Percentiles rank a stretch among this genome's conserved stretches.
Evolutionary conservation across 1,140 invertebrate genomes (phyloP).

Genomic region (Atta texana): DNA sequence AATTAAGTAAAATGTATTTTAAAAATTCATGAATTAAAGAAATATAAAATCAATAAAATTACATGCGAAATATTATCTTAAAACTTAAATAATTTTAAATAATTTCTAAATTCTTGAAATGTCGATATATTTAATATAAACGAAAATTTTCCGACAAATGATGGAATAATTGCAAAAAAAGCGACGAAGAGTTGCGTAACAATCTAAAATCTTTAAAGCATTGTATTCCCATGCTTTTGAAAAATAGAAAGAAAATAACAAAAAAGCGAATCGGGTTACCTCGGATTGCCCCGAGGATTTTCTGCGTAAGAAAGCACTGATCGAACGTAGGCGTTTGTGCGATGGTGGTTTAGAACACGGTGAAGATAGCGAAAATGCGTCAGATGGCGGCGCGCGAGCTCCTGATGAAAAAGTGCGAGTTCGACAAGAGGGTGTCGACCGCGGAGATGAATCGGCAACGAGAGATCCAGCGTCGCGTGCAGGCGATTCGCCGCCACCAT

Average conservation of each 20-base stretch:
- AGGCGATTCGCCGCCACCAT: slow-evolving; percentile 91
- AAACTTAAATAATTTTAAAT: neutral
- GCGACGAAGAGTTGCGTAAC: slow-evolving; percentile 1
- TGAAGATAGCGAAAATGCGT: slow-evolving; percentile 90
- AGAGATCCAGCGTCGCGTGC: slow-evolving; percentile 92
- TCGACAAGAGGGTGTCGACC: slow-evolving; percentile 86
- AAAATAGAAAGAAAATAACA: neutral
- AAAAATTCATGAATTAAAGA: neutral
- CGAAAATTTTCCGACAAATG: neutral
- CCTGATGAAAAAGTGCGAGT: slow-evolving; percentile 88
- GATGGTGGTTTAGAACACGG: slow-evolving; percentile 87
- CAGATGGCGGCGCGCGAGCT: slow-evolving; percentile 89
- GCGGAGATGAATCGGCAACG: slow-evolving; percentile 93
- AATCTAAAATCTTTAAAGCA: slow-evolving; percentile 8
- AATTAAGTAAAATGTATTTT: neutral
- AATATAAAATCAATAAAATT: neutral
- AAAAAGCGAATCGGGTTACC: neutral
- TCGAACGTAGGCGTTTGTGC: slow-evolving; percentile 68
- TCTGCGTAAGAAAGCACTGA: slow-evolving; percentile 30
- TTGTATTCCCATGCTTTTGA: slow-evolving; percentile 34
- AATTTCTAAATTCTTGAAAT: neutral
- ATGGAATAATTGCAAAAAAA: slow-evolving; percentile 17
- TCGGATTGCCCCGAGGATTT: slow-evolving; percentile 13
- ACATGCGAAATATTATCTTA: neutral
- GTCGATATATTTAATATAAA: neutral